Percentiles rank a stretch among this genome's conserved stretches.
phyloP scores from a whole-genome alignment of 2,797 vertebrate genomes.

The Adelosebastes latens region DNA sequence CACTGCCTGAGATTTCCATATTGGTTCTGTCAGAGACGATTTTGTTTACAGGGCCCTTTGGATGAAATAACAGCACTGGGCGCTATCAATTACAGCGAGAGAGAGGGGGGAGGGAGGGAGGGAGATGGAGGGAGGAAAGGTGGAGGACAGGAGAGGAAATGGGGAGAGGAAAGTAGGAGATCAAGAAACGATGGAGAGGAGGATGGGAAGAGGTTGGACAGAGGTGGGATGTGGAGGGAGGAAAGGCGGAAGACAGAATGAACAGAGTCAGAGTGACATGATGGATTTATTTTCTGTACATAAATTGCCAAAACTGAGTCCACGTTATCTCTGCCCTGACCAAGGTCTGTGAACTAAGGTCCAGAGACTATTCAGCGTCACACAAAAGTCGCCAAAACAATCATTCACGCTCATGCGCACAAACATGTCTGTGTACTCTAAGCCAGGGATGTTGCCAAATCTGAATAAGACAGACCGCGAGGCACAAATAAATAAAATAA shows the following conservation, averaged over 20 bases:
- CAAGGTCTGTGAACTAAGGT: constrained; percentile 37
- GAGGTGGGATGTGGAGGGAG: neutral
- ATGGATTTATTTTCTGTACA: constrained; percentile 27
- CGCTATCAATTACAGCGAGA: constrained; percentile 73
- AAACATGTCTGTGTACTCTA: neutral
- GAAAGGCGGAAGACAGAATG: neutral
- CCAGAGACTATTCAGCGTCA: neutral
- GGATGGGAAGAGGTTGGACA: neutral
- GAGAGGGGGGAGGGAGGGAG: neutral
- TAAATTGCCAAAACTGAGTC: constrained; percentile 20
- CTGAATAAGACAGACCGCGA: neutral
- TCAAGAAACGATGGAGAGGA: constrained; percentile 14
- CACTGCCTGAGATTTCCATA: constrained; percentile 80
- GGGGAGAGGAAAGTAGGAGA: constrained; percentile 5
- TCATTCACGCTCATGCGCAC: neutral
- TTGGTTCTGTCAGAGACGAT: constrained; percentile 79
- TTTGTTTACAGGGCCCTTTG: constrained; percentile 84
- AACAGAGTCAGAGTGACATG: constrained; percentile 15
- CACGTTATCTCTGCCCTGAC: constrained; percentile 29
- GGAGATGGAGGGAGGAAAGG: neutral
- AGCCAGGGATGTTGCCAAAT: neutral
- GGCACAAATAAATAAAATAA: too few relatives aligned
- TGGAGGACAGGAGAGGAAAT: neutral
- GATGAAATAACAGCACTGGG: constrained; percentile 80
- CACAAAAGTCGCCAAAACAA: constrained; percentile 3